These are phyloP conservation scores for Mycogona germanica DNA, from an alignment of 2,888 invertebrate species.

Conservation along the genomic window DNA sequence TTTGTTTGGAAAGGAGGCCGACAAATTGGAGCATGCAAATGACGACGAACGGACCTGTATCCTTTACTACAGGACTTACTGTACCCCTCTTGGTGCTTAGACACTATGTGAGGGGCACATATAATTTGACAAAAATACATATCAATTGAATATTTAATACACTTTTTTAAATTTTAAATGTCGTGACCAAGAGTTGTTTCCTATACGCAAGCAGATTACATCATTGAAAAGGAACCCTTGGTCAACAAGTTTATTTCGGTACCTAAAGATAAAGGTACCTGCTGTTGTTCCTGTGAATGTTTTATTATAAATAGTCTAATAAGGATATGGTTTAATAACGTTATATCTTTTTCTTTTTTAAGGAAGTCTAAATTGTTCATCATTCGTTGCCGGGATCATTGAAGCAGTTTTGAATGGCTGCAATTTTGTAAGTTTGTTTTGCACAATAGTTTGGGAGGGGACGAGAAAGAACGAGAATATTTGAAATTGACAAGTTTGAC, in stretches of 20 bases:
- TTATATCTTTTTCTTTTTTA: conserved; percentile 20
- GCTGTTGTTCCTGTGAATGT: conserved; percentile 3
- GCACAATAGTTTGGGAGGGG: no score
- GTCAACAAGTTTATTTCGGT: conserved; percentile 96
- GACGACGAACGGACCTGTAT: conserved; percentile 88
- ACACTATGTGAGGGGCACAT: no score
- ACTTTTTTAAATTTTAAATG: conserved; percentile 6
- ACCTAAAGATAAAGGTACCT: conserved; percentile 78
- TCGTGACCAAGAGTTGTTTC: no score
- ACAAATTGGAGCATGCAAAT: conserved; percentile 95
- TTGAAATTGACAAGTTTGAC: no score
- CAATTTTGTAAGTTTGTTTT: conserved; percentile 90
- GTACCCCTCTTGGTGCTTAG: no score
- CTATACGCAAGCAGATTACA: conserved; percentile 74
- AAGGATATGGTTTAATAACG: neutral
- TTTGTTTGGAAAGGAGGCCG: conserved; percentile 95
- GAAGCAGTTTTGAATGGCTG: conserved; percentile 88
- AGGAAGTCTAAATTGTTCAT: conserved; percentile 88
- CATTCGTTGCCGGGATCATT: conserved; percentile 96
- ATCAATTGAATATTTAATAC: neutral
- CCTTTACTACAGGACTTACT: no score
- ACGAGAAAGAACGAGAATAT: no score
- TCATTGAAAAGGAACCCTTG: conserved; percentile 95
- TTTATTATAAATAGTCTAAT: neutral
- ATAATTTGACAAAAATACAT: neutral